Percentiles rank a stretch among this genome's conserved stretches.
These are phyloP conservation scores for Apotomis betuletana DNA, from an alignment of 2,888 invertebrate genomes.

Conservation along the genomic window DNA sequence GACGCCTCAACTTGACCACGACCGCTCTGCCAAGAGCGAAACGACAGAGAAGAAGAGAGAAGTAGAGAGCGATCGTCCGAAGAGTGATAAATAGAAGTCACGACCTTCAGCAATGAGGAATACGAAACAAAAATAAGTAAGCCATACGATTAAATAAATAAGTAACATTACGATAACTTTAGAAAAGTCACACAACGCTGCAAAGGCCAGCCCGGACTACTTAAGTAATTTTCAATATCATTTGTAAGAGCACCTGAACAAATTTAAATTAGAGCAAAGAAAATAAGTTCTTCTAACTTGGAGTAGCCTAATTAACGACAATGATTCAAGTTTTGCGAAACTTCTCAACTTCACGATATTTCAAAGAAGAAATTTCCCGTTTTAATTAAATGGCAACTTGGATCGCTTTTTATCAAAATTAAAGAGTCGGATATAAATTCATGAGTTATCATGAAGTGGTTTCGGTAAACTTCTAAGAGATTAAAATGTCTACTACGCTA, in stretches of 20 bases:
- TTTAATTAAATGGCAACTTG: conserved; percentile 39
- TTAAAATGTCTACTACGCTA: not conserved
- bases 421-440: conserved; percentile 26
- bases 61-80: too few species aligned
- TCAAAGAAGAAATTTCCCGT: conserved; percentile 36
- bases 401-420: conserved; percentile 36
- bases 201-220: too few species aligned
- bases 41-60: too few species aligned
- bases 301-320: conserved; percentile 39
- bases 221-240: conserved; percentile 14
- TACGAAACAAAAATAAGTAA: too few species aligned
- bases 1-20: too few species aligned
- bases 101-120: too few species aligned
- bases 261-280: conserved; percentile 24
- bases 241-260: conserved; percentile 19
- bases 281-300: conserved; percentile 31
- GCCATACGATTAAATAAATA: not conserved
- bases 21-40: too few species aligned
- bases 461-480: not conserved
- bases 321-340: conserved; percentile 36
- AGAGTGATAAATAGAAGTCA: too few species aligned
- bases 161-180: not conserved
- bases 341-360: conserved; percentile 29
- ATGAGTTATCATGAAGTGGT: not conserved
- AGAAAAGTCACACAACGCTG: too few species aligned